Evolutionary conservation across 2,113 vertebrate species (phyloP).

Genomic region (Anguilla japonica): DNA sequence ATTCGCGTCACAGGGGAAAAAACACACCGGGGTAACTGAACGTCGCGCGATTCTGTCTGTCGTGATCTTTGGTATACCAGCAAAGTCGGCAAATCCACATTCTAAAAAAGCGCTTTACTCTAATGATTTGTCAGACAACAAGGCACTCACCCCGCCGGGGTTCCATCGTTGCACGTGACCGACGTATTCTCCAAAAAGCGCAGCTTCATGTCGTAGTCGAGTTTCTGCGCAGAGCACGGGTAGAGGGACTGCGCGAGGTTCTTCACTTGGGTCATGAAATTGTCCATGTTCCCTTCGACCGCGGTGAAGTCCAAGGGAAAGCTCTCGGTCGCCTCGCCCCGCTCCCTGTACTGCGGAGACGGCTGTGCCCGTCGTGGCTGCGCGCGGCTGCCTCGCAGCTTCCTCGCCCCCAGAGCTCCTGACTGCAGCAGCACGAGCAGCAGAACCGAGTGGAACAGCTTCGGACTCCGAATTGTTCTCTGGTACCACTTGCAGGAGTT

Average conservation of each 20-base stretch:
- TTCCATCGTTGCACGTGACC: conserved; percentile 90
- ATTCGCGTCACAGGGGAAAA: too few relatives aligned
- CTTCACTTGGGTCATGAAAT: conserved; percentile 94
- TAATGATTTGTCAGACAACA: too few relatives aligned
- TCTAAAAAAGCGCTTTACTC: too few relatives aligned
- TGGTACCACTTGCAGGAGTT: neutral
- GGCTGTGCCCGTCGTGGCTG: conserved; percentile 66
- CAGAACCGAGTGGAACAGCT: conserved; percentile 64
- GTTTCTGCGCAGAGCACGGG: conserved; percentile 87
- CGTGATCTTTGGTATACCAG: too few relatives aligned
- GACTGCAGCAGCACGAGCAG: conserved; percentile 76
- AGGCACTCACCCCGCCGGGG: conserved; percentile 81
- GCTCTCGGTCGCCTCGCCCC: conserved; percentile 80
- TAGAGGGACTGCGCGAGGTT: conserved; percentile 91
- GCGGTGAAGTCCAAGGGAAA: conserved; percentile 95
- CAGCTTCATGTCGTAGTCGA: conserved; percentile 85
- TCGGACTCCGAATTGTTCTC: conserved; percentile 49
- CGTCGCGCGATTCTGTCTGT: too few relatives aligned
- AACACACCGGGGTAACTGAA: too few relatives aligned
- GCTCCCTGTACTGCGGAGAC: conserved; percentile 66
- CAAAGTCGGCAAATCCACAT: too few relatives aligned
- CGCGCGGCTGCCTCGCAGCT: conserved; percentile 80
- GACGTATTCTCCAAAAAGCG: conserved; percentile 82
- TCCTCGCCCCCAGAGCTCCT: conserved; percentile 74
- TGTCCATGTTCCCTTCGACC: conserved; percentile 94